Conservation (phyloP, 2,797 vertebrate genomes). For the Silurus lanzhouensis region DNA sequence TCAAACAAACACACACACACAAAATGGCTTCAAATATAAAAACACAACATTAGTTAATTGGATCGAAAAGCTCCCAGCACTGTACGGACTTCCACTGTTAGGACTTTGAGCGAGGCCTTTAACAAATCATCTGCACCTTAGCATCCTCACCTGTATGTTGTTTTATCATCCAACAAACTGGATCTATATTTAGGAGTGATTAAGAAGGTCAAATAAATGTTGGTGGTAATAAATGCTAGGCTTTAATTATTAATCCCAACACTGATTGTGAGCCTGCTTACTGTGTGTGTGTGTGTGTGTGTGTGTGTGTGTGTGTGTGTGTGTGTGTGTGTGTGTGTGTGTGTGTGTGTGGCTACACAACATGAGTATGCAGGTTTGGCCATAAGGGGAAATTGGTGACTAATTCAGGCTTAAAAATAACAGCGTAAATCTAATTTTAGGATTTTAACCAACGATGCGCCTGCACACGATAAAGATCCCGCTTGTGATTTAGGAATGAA, state of each 20-base stretch:
- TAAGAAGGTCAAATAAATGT: slow-evolving; percentile 36
- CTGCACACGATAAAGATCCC: not conserved
- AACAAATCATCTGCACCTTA: not conserved
- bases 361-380: slow-evolving; percentile 14
- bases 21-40: not conserved
- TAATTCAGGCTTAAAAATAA: slow-evolving; percentile 34
- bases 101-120: not conserved
- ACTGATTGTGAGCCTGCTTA: not conserved
- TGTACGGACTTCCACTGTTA: no score
- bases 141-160: not conserved
- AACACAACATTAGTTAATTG: not conserved
- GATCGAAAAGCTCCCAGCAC: not conserved
- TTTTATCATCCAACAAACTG: not conserved
- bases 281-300: slow-evolving; percentile 24
- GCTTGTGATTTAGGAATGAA: not conserved
- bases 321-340: slow-evolving; percentile 25
- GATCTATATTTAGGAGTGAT: slow-evolving; percentile 22
- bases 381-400: slow-evolving; percentile 24
- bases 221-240: slow-evolving; percentile 21
- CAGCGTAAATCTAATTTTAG: slow-evolving; percentile 15
- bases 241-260: slow-evolving; percentile 42
- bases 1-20: not conserved
- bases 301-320: slow-evolving; percentile 28
- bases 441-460: not conserved
- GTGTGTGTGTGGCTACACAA: slow-evolving; percentile 2